These are phyloP conservation scores for Neolamprologus tretocephalus DNA, from an alignment of 2,113 vertebrate genomes.

Conservation along the genomic window DNA sequence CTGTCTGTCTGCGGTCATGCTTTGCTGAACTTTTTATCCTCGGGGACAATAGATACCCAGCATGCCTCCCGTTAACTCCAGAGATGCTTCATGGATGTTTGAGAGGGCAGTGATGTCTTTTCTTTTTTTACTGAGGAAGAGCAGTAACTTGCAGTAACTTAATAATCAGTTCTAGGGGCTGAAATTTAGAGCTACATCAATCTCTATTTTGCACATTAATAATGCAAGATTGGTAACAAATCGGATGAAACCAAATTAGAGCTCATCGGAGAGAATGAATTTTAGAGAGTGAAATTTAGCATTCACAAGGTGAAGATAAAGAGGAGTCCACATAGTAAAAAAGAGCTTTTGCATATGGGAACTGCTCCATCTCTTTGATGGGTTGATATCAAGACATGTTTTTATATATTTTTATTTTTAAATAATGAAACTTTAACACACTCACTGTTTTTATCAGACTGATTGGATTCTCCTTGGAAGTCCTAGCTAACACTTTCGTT, in stretches of 20 bases:
- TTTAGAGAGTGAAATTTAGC: background rate
- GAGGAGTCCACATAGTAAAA: background rate
- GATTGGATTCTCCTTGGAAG: background rate
- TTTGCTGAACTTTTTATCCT: constrained; percentile 49
- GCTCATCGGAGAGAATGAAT: background rate
- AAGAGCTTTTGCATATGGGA: background rate
- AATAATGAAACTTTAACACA: background rate
- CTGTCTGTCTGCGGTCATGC: constrained; percentile 66
- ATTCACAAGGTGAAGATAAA: background rate
- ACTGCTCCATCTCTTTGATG: background rate
- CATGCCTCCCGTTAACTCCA: background rate
- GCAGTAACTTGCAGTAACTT: background rate
- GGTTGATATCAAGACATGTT: background rate
- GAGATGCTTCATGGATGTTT: background rate
- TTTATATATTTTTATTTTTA: background rate
- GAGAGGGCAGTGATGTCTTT: background rate
- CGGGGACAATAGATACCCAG: background rate
- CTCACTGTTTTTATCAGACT: background rate
- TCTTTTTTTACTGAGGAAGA: background rate
- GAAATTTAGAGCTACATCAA: background rate
- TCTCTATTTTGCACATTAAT: background rate
- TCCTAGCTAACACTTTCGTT: background rate
- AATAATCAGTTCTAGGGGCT: background rate
- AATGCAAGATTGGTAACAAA: background rate
- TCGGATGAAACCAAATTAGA: background rate